Base-by-base conservation (phyloP, 2,888 invertebrate genomes). In the Julus scandinavius region DNA sequence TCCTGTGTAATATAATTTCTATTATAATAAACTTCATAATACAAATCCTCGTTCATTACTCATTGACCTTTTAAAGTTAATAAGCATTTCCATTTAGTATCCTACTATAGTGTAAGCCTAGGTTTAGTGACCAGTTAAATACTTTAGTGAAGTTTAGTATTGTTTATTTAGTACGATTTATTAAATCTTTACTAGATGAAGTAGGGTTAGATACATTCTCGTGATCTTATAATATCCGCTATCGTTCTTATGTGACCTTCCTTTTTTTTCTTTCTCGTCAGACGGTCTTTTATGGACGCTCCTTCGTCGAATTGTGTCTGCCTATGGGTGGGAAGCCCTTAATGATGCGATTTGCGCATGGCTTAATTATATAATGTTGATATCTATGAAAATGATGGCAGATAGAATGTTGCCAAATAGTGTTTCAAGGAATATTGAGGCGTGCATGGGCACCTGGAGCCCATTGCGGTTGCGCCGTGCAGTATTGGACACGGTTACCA, bases 321-420 rank as follows among this genome's bases (percentile, higher is more conserved):
- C 80, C 38, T 45, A 45, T 80, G 38, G 38, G 38, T 80, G 80
- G 29, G 38, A 80, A 15, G 80, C 38, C 80, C 15, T 80, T 80
- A 80, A 80, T 80, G 80, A 80, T 80, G 38, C 80, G 80, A 80
- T 80, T 80, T 80, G 80, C 80, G 13, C 38, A 9, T 9, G 80
- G 38, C 80, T 40, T 80, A 80, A 80, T 80, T 80, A 80, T 80
- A 80, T 80, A 80, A 80, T 38, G 38, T 29, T 38, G 80, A 80
- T 80, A 80, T 80, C 80, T 80, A 40, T 38, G 80, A 80, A 80
- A 80, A 80, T 38, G 80, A 80, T 80, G 38, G 80, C 80, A 80
- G 80, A 80, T 80, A 80, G 80, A 80, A 29, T 80, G 80, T 80
- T 80, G 80, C 80, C 80, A 80, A 80, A 38, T 80, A 80, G 80